phyloP scores from a whole-genome alignment of 1,140 invertebrate genomes.

The Drosophila quadrilineata region DNA sequence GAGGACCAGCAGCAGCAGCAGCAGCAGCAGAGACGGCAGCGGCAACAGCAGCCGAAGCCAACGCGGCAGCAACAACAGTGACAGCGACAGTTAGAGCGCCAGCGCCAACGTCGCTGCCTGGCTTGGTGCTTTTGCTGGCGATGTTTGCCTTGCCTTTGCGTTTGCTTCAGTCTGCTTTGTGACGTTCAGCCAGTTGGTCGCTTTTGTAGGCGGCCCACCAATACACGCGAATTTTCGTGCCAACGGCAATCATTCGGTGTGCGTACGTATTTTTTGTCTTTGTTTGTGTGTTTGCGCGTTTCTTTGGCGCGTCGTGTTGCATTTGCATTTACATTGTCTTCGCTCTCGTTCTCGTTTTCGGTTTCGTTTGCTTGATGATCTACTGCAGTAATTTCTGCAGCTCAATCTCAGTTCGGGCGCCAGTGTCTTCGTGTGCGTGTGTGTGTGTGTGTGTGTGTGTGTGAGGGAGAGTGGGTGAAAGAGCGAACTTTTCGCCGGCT shows the following conservation, averaged over 20 bases:
- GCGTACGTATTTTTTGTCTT: conserved; percentile 36
- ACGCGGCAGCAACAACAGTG: not conserved
- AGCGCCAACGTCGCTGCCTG: conserved; percentile 10
- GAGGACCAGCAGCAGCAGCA: not conserved
- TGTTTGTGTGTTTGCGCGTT: conserved; percentile 1
- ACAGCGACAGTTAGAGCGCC: not conserved
- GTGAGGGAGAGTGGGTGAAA: not conserved
- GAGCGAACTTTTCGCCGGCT: conserved; percentile 12
- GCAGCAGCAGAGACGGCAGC: not conserved
- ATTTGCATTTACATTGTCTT: not conserved
- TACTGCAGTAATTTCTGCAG: not conserved
- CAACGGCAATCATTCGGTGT: conserved; percentile 50
- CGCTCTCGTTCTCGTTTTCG: conserved; percentile 15
- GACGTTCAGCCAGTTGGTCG: conserved; percentile 58
- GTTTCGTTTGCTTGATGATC: conserved; percentile 16
- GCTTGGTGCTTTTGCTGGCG: conserved; percentile 16
- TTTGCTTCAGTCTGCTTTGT: conserved; percentile 73
- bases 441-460: conserved; percentile 1
- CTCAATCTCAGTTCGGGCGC: no score
- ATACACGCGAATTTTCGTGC: conserved; percentile 59
- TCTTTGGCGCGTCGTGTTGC: not conserved
- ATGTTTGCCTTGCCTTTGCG: conserved; percentile 13
- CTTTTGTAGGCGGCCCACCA: conserved; percentile 39
- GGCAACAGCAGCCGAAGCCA: not conserved
- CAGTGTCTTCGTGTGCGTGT: not conserved